Base-by-base conservation (phyloP, 2,888 invertebrate genomes). In the Leptarthrus brevirostris region DNA sequence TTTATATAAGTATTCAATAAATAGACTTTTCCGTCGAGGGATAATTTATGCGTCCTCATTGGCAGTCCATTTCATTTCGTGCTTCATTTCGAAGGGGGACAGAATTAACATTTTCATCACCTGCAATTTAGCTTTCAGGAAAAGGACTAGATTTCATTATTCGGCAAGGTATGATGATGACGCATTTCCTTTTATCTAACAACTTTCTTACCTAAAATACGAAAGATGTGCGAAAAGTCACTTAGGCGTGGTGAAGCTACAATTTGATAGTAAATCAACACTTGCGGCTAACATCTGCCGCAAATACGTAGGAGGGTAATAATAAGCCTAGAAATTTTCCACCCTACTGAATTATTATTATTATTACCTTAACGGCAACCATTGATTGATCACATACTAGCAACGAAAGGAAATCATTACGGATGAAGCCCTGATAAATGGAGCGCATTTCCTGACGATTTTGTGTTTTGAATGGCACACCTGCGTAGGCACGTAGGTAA, bases 381-480 rank as follows among this genome's bases (percentile, higher is more conserved):
- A 20, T 12, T 58, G 58, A 58, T 58, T 58, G 58, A 58, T 58
- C 58, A 58, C 58, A 58, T 16, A 34, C 18, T 5, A 18, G 40
- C 12, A 3, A 36, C 4, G 12, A 20, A 36, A 18, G 18, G 20
- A 20, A 58, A 58, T 58, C 58, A 58, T 58, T 16, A 58, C 18
- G 58, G 58, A 58, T 34, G 58, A 58, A 58, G 18, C 26, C 36
- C 20, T 58, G 58, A 58, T 58, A 58, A 58, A 58, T 58, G 58
- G 34, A 36, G 36, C 58, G 58, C 58, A 58, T 58, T 58, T 58
- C 58, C 58, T 36, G 58, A 36, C 58, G 58, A 58, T 58, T 58
- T 58, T 36, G 36, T 36, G 58, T 58, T 58, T 20, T 20, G 20
- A 14, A 1, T 26, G 20, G 58, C 34, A 58, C 58, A 36, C 36